phyloP scores from a whole-genome alignment of 2,113 vertebrate species.

The Stictonetta naevosa region DNA sequence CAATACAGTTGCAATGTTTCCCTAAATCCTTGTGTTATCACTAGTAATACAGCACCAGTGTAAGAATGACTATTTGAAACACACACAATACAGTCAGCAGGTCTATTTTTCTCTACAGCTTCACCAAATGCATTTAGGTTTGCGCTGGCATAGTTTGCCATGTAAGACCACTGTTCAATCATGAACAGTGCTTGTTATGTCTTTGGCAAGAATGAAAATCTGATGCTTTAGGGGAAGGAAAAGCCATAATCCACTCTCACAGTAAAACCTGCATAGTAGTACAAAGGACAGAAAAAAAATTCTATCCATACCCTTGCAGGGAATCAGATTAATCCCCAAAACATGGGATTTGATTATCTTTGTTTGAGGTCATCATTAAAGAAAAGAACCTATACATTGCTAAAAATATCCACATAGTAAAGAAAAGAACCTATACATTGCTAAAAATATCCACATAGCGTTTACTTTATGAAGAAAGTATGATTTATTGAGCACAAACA shows the following conservation, averaged over 20 bases:
- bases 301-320: constrained; percentile 54
- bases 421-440: constrained; percentile 49
- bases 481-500: constrained; percentile 57
- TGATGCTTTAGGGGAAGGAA: not conserved
- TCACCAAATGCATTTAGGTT: not conserved
- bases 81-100: not conserved
- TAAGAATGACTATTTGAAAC: not conserved
- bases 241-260: constrained; percentile 41
- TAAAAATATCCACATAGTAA: constrained; percentile 61
- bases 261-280: constrained; percentile 44
- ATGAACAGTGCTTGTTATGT: not conserved
- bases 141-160: not conserved
- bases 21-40: not conserved
- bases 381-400: constrained; percentile 49
- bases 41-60: not conserved
- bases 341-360: constrained; percentile 74
- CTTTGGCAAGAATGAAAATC: constrained; percentile 9
- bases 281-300: constrained; percentile 13
- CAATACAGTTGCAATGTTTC: not conserved
- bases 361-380: constrained; percentile 73
- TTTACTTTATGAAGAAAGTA: constrained; percentile 66
- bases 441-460: constrained; percentile 54
- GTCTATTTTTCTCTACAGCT: not conserved
- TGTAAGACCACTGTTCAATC: not conserved
- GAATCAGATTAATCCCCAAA: constrained; percentile 75